Conservation (phyloP, 2,888 invertebrate species). For the Xestia c-nigrum region DNA sequence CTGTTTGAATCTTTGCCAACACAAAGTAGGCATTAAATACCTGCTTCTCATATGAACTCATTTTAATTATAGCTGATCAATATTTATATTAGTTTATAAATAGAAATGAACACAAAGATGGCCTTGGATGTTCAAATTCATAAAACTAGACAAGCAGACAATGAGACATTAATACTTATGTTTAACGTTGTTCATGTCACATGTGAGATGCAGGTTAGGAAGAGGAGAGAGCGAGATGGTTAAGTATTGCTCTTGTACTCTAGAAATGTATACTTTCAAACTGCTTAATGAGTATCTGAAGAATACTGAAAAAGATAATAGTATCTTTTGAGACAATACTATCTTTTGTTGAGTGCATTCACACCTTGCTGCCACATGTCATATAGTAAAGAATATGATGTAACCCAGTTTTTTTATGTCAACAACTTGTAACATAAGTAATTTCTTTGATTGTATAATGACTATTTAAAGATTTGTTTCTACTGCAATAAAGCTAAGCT, state of each 20-base stretch:
- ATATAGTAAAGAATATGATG: constrained; percentile 13
- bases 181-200: constrained; percentile 14
- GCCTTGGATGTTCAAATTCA: constrained; percentile 38
- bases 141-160: constrained; percentile 25
- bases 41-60: constrained; percentile 2
- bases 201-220: not conserved
- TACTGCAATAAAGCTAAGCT: not conserved
- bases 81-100: constrained; percentile 41
- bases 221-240: not conserved
- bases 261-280: not conserved
- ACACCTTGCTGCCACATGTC: not conserved
- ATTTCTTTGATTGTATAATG: constrained; percentile 2
- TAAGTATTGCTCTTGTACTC: not conserved
- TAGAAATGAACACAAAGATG: constrained; percentile 46
- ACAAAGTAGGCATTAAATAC: constrained; percentile 18
- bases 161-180: constrained; percentile 17
- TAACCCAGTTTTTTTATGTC: constrained; percentile 9
- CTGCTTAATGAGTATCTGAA: not conserved
- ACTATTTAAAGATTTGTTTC: not conserved
- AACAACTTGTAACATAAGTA: constrained; percentile 3
- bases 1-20: constrained; percentile 14
- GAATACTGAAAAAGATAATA: not conserved
- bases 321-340: not conserved
- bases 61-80: constrained; percentile 37
- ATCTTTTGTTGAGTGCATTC: not conserved